Base-by-base conservation (phyloP, 1,140 invertebrate species). In the Listronotus oregonensis region DNA sequence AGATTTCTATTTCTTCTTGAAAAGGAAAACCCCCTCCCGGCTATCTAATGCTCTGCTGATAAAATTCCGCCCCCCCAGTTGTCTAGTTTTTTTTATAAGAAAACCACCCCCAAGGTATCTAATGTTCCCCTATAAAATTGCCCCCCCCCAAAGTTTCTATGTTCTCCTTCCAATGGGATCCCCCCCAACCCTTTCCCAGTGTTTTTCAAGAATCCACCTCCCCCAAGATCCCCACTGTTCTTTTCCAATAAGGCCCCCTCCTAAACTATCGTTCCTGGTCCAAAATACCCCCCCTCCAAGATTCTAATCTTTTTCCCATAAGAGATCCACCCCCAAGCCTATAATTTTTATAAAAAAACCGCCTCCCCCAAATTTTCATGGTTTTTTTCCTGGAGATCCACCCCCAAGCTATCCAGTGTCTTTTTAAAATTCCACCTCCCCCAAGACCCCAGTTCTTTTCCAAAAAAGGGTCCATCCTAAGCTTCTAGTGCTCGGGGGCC, bases 61-160 rank as follows among this genome's bases (percentile, higher is more conserved):
- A 69, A 44, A 32, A 64, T 51, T 15, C 63, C 66, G 44, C 68
- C 69, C 32, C 68, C 62, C 17, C 63, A 68, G 10, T 18, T n/a
- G 31, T 70, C 58, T 14, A 71, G n/a, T 49, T n/a, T n/a, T n/a
- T 3, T 32, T 27, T 34, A 57, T 50, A 14, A 70, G 27, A 18
- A 56, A 17, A 14, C 58, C 42, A 37, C 68, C 61, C 17, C 63
- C 63, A 52, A 68, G 62, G 8, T n/a, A 39, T 70, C 58, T 14
- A 71, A n/a, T 11, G 44, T 10, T 39, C 65, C 42, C 64, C 14
- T 55, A 44, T 34, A 69, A 44, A 32, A 64, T 51, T 15, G 59
- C 66, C 40, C 68, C 69, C 32, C 68, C 62, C 18, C 59, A 61
- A 54, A 71, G 63, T 18, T 11, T n/a, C 9, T 63, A 40, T 32